phyloP scores from a whole-genome alignment of 2,888 invertebrate genomes.

The Meteorus cinctellus region DNA sequence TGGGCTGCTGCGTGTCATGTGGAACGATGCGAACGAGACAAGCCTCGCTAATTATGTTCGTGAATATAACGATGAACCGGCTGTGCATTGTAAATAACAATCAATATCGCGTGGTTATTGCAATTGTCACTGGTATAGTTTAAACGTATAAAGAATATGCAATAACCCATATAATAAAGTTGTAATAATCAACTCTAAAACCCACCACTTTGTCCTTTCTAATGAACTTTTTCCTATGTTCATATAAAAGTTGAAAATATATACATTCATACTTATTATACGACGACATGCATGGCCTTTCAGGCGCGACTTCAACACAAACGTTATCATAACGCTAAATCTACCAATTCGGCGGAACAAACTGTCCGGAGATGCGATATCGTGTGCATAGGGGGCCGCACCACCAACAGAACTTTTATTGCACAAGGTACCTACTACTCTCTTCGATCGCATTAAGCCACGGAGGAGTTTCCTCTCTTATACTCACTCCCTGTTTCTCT shows the following conservation, averaged over 20 bases:
- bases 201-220: background rate
- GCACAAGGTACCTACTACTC: conserved; percentile 44
- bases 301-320: conserved; percentile 46
- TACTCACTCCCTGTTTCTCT: conserved; percentile 1
- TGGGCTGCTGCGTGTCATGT: conserved; percentile 25
- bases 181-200: background rate
- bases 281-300: conserved; percentile 4
- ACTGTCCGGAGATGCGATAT: conserved; percentile 51
- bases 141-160: background rate
- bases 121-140: conserved; percentile 17
- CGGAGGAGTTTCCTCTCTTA: conserved; percentile 45
- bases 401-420: conserved; percentile 49
- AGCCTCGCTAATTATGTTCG: conserved; percentile 29
- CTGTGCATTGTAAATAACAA: conserved; percentile 24
- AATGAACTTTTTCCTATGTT: background rate
- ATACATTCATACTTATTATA: background rate
- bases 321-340: conserved; percentile 59
- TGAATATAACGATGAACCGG: conserved; percentile 19
- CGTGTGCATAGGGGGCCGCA: conserved; percentile 33
- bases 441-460: conserved; percentile 54
- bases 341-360: conserved; percentile 53
- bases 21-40: conserved; percentile 25
- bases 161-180: conserved; percentile 1
- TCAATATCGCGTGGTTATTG: conserved; percentile 23
- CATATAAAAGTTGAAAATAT: background rate